Percentiles rank a stretch among this genome's conserved stretches.
These are phyloP conservation scores for Vulpes ferrilata DNA, from an alignment of 2,113 vertebrate genomes.

Conservation along the genomic window DNA sequence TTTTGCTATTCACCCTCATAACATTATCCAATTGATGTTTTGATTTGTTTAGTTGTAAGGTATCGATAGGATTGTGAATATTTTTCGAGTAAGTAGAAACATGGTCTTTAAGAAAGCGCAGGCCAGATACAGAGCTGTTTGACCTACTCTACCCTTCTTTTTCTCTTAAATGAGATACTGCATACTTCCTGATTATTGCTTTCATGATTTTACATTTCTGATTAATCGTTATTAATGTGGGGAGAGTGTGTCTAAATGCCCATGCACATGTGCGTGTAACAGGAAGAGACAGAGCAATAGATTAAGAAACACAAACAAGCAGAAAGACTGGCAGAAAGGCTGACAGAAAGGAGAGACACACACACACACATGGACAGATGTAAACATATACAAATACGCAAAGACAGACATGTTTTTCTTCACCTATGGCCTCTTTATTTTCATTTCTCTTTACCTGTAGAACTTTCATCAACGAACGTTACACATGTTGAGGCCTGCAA, in stretches of 20 bases:
- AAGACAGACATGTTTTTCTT: background rate
- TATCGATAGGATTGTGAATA: background rate
- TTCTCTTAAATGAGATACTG: fast-evolving
- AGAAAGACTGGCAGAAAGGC: background rate
- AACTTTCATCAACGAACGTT: background rate
- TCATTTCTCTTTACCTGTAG: background rate
- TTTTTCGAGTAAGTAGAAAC: background rate
- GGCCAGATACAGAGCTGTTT: background rate
- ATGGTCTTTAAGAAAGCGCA: background rate
- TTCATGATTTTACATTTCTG: background rate
- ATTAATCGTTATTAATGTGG: background rate
- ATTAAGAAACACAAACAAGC: background rate
- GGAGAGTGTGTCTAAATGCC: too few species aligned
- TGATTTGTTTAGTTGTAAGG: background rate
- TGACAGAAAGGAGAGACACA: background rate
- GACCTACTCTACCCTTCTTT: background rate
- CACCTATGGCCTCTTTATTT: background rate
- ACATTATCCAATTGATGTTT: background rate
- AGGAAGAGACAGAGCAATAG: background rate
- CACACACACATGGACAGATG: background rate
- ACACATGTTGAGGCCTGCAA: background rate
- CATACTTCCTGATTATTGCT: background rate
- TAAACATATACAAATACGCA: background rate
- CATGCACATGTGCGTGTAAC: background rate
- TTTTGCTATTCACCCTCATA: background rate